Evolutionary conservation across 2,797 vertebrate genomes (phyloP).

Genomic region (Prionace glauca): DNA sequence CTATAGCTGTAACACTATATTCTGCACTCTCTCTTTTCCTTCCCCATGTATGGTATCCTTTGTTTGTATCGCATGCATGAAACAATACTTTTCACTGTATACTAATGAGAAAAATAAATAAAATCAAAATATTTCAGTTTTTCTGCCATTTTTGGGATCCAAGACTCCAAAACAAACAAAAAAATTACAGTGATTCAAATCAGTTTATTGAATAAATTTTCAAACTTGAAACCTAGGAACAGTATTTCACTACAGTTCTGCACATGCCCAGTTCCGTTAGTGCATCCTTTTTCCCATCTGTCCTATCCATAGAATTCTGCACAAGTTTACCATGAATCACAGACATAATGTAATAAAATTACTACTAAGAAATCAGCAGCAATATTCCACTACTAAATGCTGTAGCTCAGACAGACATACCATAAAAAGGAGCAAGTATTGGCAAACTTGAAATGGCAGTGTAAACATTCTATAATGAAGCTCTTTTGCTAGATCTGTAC

Average conservation of each 20-base stretch:
- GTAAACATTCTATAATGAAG: neutral
- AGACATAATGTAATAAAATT: neutral
- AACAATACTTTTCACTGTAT: too few species aligned
- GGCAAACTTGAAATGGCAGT: neutral
- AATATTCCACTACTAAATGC: neutral
- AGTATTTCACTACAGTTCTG: neutral
- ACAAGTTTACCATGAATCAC: neutral
- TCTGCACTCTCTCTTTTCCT: too few species aligned
- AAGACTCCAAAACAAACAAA: neutral
- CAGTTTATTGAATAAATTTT: neutral
- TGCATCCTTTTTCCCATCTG: neutral
- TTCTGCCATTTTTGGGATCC: neutral
- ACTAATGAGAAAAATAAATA: too few species aligned
- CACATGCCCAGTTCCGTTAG: neutral
- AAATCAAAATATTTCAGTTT: neutral
- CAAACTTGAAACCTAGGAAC: neutral
- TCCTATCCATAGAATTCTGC: neutral
- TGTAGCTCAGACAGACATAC: neutral
- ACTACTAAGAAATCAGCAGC: neutral
- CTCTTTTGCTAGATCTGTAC: neutral
- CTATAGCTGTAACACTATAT: too few species aligned
- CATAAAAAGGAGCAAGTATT: neutral
- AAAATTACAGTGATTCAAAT: neutral
- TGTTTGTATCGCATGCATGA: too few species aligned
- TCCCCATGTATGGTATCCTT: too few species aligned